Conservation (phyloP, 2,888 invertebrate species). For the Mythimna lalbum region DNA sequence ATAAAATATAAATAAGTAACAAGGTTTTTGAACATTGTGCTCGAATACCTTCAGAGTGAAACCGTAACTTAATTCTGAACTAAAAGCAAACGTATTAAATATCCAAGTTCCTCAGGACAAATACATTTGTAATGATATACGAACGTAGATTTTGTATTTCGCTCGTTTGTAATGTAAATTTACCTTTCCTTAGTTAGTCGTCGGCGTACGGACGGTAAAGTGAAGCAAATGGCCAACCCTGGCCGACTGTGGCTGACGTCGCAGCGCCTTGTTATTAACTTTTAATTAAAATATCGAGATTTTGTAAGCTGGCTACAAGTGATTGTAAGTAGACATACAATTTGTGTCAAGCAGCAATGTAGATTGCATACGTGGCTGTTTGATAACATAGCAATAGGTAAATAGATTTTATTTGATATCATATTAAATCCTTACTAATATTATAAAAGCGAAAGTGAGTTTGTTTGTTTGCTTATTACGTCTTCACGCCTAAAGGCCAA, state of each 20-base stretch:
- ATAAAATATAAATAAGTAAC: conserved; percentile 6
- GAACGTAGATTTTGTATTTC: conserved; percentile 76
- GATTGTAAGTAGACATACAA: conserved; percentile 26
- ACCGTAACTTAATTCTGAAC: conserved; percentile 51
- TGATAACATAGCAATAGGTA: not conserved
- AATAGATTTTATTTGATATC: not conserved
- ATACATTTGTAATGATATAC: conserved; percentile 71
- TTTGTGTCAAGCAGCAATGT: conserved; percentile 10
- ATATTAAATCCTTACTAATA: no score
- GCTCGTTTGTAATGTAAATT: conserved; percentile 84
- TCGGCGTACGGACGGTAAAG: conserved; percentile 70
- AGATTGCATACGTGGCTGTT: conserved; percentile 12
- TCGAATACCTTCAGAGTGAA: conserved; percentile 19
- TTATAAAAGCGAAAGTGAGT: no score
- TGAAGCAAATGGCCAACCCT: conserved; percentile 66
- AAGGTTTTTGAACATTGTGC: conserved; percentile 12
- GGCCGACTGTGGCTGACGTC: conserved; percentile 63
- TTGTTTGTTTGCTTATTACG: no score
- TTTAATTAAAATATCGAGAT: conserved; percentile 69
- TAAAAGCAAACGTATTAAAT: conserved; percentile 66
- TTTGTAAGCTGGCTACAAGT: conserved; percentile 49
- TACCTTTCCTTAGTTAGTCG: conserved; percentile 79
- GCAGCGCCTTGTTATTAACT: conserved; percentile 68
- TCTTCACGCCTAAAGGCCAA: no score
- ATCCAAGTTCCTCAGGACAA: conserved; percentile 71